Evolutionary conservation across 2,113 vertebrate genomes (phyloP), one percentile per base, ranked within the genome.

Genomic region (Xiphophorus maculatus): DNA sequence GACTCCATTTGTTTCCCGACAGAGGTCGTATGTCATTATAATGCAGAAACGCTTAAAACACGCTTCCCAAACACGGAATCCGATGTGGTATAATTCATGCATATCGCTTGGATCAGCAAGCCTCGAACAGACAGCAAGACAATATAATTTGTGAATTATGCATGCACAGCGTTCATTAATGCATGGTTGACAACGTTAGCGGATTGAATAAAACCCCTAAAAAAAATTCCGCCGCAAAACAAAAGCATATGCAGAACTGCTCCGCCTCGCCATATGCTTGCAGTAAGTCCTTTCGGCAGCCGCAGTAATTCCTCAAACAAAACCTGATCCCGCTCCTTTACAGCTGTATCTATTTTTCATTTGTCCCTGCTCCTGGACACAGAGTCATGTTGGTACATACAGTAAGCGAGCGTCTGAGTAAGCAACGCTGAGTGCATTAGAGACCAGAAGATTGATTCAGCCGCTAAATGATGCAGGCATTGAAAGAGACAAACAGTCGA

Each of bases 381-480:
- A 12, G 74, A 84, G 79, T 63, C 63, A 69, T 75, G 58, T 42
- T 71, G 64, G 64, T 87, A 90, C 68, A 83, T 85, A 80, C 79
- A 83, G 79, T 83, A 86, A 58, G 89, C 87, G 80, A 92, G 86
- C 69, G 54, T 73, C 77, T 66, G 58, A 86, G 90, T 92, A 87
- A 91, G 84, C 91, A 93, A 90, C 88, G 77, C 80, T 79, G 69
- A 92, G 89, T 91, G 88, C 79, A 93, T 94, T 93, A 94, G 90
- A 82, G 79, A 69, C 63, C 25, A 82, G 62, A 27, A 32, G 78
- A 92, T 92, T 84, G 91, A 95, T 92, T 84, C 54, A 27, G 68
- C 69, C 71, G 65, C 78, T 93, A 84, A 93, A 93, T 93, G 91
- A 94, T 90, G 91, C 81, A 88, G 84, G 62, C 76, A 84, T 81